Conservation (phyloP, 2,113 vertebrate species). For the Mobula birostris region DNA sequence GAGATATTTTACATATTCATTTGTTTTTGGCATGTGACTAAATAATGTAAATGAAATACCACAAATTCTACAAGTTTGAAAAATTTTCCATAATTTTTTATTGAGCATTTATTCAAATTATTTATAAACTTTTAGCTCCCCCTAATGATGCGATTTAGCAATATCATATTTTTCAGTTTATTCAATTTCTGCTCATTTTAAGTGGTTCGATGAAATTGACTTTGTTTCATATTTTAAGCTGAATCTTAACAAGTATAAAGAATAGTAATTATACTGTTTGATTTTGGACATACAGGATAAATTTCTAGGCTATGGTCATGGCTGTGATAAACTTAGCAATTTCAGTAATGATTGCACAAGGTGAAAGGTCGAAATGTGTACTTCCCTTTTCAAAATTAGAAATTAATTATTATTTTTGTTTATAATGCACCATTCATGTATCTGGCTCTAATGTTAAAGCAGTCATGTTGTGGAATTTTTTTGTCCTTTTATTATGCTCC, state of each 20-base stretch:
- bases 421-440: not conserved
- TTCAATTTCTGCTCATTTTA: not conserved
- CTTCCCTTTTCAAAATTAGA: not conserved
- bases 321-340: not conserved
- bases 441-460: not conserved
- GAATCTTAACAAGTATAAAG: not conserved
- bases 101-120: not conserved
- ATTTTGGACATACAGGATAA: not conserved
- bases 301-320: not conserved
- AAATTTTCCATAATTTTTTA: not conserved
- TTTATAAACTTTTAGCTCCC: conserved; percentile 16
- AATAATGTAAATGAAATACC: not conserved
- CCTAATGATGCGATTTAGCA: not conserved
- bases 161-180: not conserved
- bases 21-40: not conserved
- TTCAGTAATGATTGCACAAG: not conserved
- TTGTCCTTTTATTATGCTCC: not conserved
- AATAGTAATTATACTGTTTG: not conserved
- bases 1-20: not conserved
- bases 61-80: not conserved
- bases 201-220: not conserved
- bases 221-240: not conserved
- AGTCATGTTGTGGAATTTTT: not conserved
- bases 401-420: not conserved
- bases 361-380: not conserved